Conservation (phyloP, 2,113 vertebrate species). For the Labeo catla region DNA sequence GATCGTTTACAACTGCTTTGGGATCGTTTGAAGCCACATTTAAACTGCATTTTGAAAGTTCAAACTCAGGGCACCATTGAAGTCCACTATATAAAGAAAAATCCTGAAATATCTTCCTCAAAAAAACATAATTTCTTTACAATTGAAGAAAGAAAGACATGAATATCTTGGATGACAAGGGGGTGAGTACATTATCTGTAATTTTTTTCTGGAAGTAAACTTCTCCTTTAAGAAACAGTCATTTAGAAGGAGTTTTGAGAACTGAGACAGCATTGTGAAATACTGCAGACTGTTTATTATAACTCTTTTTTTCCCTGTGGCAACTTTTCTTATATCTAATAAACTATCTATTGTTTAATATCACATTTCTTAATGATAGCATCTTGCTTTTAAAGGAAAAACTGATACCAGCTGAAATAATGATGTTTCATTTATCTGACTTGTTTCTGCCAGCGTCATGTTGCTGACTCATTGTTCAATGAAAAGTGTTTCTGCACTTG, state of each 20-base stretch:
- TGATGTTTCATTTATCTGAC: constrained; percentile 21
- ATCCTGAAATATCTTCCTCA: too few species aligned
- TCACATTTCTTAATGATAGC: not conserved
- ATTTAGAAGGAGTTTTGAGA: not conserved
- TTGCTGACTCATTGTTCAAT: constrained; percentile 31
- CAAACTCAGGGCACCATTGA: too few species aligned
- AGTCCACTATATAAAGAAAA: too few species aligned
- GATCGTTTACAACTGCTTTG: too few species aligned
- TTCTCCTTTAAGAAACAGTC: not conserved
- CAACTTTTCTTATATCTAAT: not conserved
- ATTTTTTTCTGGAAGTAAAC: too few species aligned
- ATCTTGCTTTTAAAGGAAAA: constrained; percentile 21
- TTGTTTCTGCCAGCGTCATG: constrained; percentile 8
- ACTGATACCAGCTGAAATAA: not conserved
- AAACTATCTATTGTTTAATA: not conserved
- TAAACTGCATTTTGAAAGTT: too few species aligned
- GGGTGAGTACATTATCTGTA: too few species aligned
- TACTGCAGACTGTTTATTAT: not conserved
- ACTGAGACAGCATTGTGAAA: not conserved
- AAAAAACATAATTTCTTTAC: too few species aligned
- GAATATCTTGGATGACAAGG: too few species aligned
- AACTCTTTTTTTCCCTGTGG: not conserved
- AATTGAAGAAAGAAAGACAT: too few species aligned
- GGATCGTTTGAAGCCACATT: too few species aligned
- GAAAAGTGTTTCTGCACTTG: constrained; percentile 35